Conservation (phyloP, 2,888 invertebrate genomes). For the Drosophila anomelani region DNA sequence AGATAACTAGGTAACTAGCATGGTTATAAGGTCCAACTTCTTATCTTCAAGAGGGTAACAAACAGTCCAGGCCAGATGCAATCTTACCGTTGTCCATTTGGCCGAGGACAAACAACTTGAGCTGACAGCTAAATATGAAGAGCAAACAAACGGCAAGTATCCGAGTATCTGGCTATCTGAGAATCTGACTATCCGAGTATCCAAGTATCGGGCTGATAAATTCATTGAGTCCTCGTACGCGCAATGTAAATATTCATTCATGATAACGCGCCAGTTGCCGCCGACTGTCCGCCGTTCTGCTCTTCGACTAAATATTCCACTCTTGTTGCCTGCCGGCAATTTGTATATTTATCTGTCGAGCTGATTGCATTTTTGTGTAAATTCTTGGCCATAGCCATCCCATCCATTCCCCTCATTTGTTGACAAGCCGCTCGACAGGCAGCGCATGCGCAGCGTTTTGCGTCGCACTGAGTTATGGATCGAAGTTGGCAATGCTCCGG, state of each 20-base stretch:
- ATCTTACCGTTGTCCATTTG: constrained; percentile 13
- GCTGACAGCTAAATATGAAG: constrained; percentile 51
- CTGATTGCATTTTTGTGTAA: constrained; percentile 79
- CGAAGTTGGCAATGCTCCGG: constrained; percentile 31
- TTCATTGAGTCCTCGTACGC: constrained; percentile 57
- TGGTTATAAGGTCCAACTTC: neutral
- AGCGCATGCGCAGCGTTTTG: constrained; percentile 40
- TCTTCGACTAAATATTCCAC: constrained; percentile 8
- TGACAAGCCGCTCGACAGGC: constrained; percentile 40
- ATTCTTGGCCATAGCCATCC: constrained; percentile 56
- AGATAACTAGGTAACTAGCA: neutral
- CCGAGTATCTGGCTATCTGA: constrained; percentile 6
- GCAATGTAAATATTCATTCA: constrained; percentile 58
- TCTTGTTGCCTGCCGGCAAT: constrained; percentile 27
- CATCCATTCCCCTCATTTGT: neutral
- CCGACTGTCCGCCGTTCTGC: constrained; percentile 27
- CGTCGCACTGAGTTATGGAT: constrained; percentile 33
- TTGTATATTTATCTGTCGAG: constrained; percentile 64
- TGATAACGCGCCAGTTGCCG: constrained; percentile 66
- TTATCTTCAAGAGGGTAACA: neutral
- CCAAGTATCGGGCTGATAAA: constrained; percentile 56
- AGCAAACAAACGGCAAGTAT: constrained; percentile 35
- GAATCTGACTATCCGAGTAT: constrained; percentile 24
- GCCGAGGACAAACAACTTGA: constrained; percentile 12
- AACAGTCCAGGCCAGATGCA: constrained; percentile 8